A percentile compares a stretch with the other conserved stretches of the same genome.
These are phyloP conservation scores for Muscina levida DNA, from an alignment of 2,888 invertebrate species.

Conservation along the genomic window DNA sequence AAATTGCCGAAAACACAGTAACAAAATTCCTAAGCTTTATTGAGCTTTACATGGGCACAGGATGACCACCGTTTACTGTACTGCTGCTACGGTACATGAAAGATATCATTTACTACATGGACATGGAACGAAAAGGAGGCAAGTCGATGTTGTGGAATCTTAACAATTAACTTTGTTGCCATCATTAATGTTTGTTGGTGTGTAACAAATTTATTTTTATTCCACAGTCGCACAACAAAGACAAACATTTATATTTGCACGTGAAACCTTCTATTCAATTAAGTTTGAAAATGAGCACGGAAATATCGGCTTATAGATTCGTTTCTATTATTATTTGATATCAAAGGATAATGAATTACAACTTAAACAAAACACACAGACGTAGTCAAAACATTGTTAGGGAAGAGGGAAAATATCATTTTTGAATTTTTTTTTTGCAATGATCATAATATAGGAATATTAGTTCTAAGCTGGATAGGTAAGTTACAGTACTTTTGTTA, in stretches of 20 bases:
- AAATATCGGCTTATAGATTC: too few relatives aligned
- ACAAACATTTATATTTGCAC: background rate
- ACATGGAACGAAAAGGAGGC: background rate
- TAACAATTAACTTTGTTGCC: conserved; percentile 59
- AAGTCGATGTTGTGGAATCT: conserved; percentile 41
- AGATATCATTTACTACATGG: background rate
- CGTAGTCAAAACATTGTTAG: background rate
- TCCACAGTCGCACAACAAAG: background rate
- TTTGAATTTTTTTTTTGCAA: background rate
- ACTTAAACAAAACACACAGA: background rate
- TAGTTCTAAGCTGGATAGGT: too few relatives aligned
- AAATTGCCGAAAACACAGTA: background rate
- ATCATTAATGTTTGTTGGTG: conserved; percentile 43
- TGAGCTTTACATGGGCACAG: conserved; percentile 50
- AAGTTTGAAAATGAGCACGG: too few relatives aligned
- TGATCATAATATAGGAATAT: too few relatives aligned
- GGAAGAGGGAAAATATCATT: background rate
- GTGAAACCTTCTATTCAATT: too few relatives aligned
- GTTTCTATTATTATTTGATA: conserved; percentile 8
- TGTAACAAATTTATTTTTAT: background rate
- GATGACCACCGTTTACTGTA: conserved; percentile 35
- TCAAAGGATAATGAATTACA: conserved; percentile 18
- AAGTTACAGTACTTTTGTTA: too few relatives aligned
- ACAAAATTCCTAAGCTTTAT: conserved; percentile 42
- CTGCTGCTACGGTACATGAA: background rate